Conservation (phyloP, 2,888 invertebrate species). For the Orgyia antiqua region DNA sequence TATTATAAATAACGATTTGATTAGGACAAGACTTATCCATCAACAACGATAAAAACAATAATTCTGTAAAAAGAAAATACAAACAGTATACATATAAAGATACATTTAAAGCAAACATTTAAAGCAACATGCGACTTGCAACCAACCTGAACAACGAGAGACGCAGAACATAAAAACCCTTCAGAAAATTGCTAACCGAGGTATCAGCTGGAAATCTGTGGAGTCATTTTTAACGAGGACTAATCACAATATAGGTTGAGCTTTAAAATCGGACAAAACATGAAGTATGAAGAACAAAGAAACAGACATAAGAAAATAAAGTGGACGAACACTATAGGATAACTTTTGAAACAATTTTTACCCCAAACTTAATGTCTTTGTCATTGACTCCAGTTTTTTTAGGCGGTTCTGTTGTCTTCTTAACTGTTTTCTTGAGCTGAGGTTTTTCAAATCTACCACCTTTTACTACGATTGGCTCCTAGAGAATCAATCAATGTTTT, state of each 20-base stretch:
- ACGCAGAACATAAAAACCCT: slow-evolving; percentile 26
- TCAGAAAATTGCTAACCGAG: slow-evolving; percentile 15
- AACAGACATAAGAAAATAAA: slow-evolving; percentile 21
- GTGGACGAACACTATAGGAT: slow-evolving; percentile 35
- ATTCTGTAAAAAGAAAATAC: no score
- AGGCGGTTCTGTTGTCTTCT: slow-evolving; percentile 56
- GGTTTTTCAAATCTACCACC: slow-evolving; percentile 71
- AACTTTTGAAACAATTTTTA: slow-evolving; percentile 45
- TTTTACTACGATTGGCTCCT: slow-evolving; percentile 66
- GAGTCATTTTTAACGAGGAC: slow-evolving; percentile 20
- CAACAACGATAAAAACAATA: no score
- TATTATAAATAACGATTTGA: no score
- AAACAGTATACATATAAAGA: no score
- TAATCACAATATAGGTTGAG: slow-evolving; percentile 20
- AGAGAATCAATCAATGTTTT: slow-evolving; percentile 54
- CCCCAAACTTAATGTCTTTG: slow-evolving; percentile 46
- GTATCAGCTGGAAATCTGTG: slow-evolving; percentile 23
- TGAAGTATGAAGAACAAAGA: slow-evolving; percentile 23
- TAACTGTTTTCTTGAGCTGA: slow-evolving; percentile 67
- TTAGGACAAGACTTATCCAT: no score
- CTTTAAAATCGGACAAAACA: slow-evolving; percentile 25
- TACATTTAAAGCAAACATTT: slow-evolving; percentile 35
- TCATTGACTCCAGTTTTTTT: slow-evolving; percentile 48
- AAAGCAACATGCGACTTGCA: slow-evolving; percentile 58
- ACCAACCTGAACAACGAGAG: slow-evolving; percentile 25